Evolutionary conservation across 2,113 vertebrate species (phyloP).

Genomic region (Ciconia stormi): DNA sequence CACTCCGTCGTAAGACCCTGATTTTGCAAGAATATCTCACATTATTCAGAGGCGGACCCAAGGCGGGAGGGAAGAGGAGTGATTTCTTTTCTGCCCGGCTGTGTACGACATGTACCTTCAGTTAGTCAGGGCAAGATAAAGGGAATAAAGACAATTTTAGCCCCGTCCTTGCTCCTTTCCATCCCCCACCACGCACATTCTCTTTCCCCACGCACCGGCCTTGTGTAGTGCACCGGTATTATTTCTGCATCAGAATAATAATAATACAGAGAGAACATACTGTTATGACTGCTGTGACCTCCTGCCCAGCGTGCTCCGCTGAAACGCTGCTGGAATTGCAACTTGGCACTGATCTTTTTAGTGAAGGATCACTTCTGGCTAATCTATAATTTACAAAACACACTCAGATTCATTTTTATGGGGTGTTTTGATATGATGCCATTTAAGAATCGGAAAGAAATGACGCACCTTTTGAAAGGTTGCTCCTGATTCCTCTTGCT

Average conservation of each 20-base stretch:
- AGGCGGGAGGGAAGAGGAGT: background rate
- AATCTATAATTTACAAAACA: slow-evolving; percentile 63
- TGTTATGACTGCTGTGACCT: slow-evolving; percentile 4
- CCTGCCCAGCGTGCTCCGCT: background rate
- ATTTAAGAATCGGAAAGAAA: background rate
- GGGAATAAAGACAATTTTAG: background rate
- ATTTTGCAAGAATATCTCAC: background rate
- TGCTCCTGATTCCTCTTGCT: background rate
- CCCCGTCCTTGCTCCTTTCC: background rate
- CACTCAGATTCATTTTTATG: slow-evolving; percentile 22
- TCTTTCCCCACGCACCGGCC: background rate
- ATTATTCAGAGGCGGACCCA: background rate
- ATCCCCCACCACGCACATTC: background rate
- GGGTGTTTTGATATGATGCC: background rate
- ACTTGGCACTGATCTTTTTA: background rate
- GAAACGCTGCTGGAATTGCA: slow-evolving; percentile 38
- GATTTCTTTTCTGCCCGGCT: background rate
- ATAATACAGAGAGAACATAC: background rate
- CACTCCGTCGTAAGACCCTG: background rate
- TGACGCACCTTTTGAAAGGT: background rate
- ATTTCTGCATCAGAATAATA: slow-evolving; percentile 52
- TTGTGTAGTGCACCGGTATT: background rate
- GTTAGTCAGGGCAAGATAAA: background rate
- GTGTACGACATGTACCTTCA: background rate
- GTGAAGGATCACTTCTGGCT: slow-evolving; percentile 23